Percentiles rank a stretch among this genome's conserved stretches.
Evolutionary conservation across 37 sponge, comb jelly and placozoan genomes (phyloP).

Genomic region (Dysidea cf. avara): DNA sequence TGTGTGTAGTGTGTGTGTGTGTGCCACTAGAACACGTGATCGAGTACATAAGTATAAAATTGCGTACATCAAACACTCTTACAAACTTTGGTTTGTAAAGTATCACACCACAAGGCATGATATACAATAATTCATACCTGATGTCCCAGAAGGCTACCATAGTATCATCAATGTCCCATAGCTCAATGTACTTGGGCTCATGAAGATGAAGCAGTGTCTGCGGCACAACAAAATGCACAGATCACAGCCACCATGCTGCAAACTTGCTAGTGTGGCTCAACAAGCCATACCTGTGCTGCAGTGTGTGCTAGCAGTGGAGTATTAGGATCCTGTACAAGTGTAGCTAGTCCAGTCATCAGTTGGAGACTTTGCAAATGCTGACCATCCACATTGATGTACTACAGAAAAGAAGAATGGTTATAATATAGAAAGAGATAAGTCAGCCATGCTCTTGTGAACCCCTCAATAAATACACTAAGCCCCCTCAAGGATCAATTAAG

Average conservation of each 20-base stretch:
- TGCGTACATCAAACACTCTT: no score
- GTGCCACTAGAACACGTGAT: no score
- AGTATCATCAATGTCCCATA: constrained; percentile 58
- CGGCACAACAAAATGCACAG: neutral
- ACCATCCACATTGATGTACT: neutral
- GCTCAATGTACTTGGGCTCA: constrained; percentile 66
- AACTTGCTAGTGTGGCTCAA: no score
- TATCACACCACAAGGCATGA: no score
- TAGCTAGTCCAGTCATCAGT: constrained; percentile 73
- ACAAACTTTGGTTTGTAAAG: no score
- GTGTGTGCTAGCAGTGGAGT: constrained; percentile 51
- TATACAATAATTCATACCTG: constrained; percentile 47
- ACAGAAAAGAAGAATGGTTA: neutral
- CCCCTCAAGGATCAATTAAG: no score
- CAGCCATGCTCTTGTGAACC: neutral
- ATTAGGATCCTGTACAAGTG: constrained; percentile 66
- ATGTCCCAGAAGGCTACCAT: constrained; percentile 82
- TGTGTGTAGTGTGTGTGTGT: no score
- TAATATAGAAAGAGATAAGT: neutral
- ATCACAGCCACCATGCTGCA: neutral
- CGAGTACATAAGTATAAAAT: no score
- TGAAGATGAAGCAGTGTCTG: constrained; percentile 65
- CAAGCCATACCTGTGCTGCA: constrained; percentile 48
- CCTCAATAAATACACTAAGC: neutral
- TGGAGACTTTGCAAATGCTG: constrained; percentile 37